These are phyloP conservation scores for Eulithis prunata DNA, from an alignment of 2,888 invertebrate genomes.

Conservation along the genomic window DNA sequence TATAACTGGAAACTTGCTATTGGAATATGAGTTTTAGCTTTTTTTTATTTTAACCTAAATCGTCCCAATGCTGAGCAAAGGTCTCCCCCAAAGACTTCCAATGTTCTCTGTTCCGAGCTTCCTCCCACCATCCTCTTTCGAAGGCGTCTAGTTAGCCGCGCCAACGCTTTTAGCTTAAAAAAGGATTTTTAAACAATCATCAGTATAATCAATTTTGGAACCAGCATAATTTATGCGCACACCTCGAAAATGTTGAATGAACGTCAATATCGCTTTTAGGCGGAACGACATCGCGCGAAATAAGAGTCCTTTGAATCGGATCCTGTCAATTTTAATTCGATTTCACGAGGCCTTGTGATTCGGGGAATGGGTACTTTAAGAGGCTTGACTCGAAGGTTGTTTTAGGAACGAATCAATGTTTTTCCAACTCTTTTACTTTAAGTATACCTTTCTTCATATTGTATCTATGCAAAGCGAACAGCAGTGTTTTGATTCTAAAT, in stretches of 20 bases:
- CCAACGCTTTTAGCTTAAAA: neutral
- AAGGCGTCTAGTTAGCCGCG: too few relatives aligned
- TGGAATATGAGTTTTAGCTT: neutral
- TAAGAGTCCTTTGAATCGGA: slow-evolving; percentile 35
- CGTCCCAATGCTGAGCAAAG: too few relatives aligned
- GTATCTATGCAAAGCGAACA: neutral
- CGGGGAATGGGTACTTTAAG: slow-evolving; percentile 20
- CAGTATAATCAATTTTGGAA: slow-evolving; percentile 6
- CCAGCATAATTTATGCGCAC: slow-evolving; percentile 15
- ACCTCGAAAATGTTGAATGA: slow-evolving; percentile 15
- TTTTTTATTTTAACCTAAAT: too few relatives aligned
- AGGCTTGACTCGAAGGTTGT: slow-evolving; percentile 27
- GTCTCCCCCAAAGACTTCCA: too few relatives aligned
- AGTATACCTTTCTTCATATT: neutral
- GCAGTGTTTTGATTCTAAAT: too few relatives aligned
- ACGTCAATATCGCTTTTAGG: slow-evolving; percentile 31
- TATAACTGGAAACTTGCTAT: neutral
- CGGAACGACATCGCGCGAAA: slow-evolving; percentile 29
- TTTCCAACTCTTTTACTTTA: slow-evolving; percentile 10
- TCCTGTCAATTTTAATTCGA: slow-evolving; percentile 37
- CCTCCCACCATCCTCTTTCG: too few relatives aligned
- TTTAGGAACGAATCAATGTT: slow-evolving; percentile 23
- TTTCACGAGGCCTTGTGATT: slow-evolving; percentile 32
- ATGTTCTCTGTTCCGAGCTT: too few relatives aligned
- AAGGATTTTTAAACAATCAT: slow-evolving; percentile 4